Evolutionary conservation across 2,797 vertebrate genomes (phyloP).

Genomic region (Odontamblyopus lacepedii): DNA sequence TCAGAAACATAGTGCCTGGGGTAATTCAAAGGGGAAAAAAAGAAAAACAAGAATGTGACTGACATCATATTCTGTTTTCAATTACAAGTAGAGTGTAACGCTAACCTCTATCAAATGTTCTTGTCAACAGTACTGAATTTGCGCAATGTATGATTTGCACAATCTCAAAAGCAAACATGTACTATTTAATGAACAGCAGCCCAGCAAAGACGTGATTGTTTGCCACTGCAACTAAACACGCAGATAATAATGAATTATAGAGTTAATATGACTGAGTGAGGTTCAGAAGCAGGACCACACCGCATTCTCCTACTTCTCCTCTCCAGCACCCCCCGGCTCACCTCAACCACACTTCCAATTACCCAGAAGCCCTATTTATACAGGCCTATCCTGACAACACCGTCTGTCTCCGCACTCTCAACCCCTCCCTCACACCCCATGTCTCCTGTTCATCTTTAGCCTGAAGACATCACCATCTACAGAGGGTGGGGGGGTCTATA

Average conservation of each 20-base stretch:
- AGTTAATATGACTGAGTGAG: too few species aligned
- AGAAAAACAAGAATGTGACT: conserved; percentile 26
- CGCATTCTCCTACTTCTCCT: too few species aligned
- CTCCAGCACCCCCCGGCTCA: too few species aligned
- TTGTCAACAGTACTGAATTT: conserved; percentile 6
- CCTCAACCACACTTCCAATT: too few species aligned
- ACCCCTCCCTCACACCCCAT: too few species aligned
- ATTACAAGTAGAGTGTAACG: conserved; percentile 45
- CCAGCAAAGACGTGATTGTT: background rate
- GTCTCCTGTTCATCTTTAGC: too few species aligned
- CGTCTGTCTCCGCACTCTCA: too few species aligned
- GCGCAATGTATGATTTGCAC: background rate
- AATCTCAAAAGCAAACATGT: conserved; percentile 21
- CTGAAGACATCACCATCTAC: too few species aligned
- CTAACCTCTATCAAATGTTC: conserved; percentile 17
- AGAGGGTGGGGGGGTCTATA: too few species aligned
- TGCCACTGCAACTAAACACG: background rate
- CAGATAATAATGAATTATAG: background rate
- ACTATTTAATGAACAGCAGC: conserved; percentile 17
- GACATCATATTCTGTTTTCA: conserved; percentile 44
- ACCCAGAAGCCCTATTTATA: too few species aligned
- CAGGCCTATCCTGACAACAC: too few species aligned
- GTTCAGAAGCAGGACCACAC: too few species aligned
- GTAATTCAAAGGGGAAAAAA: conserved; percentile 35
- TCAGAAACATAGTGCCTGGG: conserved; percentile 9